Evolutionary conservation across 2,113 vertebrate genomes (phyloP).

Genomic region (Solea senegalensis): DNA sequence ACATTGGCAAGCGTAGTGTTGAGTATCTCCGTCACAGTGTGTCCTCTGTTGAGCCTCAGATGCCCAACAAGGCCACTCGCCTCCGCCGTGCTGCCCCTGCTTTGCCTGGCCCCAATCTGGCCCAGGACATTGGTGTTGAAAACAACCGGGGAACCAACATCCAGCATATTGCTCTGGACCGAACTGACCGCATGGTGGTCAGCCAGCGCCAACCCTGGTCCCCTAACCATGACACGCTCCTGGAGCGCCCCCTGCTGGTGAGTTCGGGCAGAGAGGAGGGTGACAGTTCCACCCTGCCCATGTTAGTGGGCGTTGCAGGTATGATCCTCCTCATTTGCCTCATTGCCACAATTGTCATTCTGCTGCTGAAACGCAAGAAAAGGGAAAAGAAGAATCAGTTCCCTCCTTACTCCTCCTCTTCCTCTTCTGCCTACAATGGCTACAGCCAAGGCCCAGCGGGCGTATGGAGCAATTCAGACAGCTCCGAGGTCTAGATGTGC

Average conservation of each 20-base stretch:
- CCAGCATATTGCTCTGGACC: constrained; percentile 78
- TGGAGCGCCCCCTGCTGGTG: constrained; percentile 74
- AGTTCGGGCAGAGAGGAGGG: constrained; percentile 62
- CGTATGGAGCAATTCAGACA: constrained; percentile 66
- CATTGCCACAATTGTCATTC: constrained; percentile 51
- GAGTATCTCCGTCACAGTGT: constrained; percentile 70
- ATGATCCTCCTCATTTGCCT: constrained; percentile 78
- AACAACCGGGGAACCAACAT: constrained; percentile 82
- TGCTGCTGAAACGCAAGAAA: constrained; percentile 74
- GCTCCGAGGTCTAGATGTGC: constrained; percentile 79
- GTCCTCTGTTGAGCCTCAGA: constrained; percentile 32
- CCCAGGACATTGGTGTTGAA: constrained; percentile 66
- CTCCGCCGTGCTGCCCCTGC: constrained; percentile 66
- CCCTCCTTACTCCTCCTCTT: constrained; percentile 75
- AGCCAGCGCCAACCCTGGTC: constrained; percentile 74
- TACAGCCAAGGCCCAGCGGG: constrained; percentile 62
- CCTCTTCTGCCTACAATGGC: constrained; percentile 77
- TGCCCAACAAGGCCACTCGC: neutral
- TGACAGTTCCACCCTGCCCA: constrained; percentile 58
- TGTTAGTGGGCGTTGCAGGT: constrained; percentile 72
- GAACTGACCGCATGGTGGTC: constrained; percentile 66
- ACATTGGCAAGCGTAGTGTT: constrained; percentile 79
- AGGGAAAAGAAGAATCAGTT: constrained; percentile 69
- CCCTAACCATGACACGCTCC: constrained; percentile 24
- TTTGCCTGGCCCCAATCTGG: constrained; percentile 7